A percentile compares a stretch with the other conserved stretches of the same genome.
Evolutionary conservation across 2,113 vertebrate species (phyloP).

Genomic region (Procavia capensis): DNA sequence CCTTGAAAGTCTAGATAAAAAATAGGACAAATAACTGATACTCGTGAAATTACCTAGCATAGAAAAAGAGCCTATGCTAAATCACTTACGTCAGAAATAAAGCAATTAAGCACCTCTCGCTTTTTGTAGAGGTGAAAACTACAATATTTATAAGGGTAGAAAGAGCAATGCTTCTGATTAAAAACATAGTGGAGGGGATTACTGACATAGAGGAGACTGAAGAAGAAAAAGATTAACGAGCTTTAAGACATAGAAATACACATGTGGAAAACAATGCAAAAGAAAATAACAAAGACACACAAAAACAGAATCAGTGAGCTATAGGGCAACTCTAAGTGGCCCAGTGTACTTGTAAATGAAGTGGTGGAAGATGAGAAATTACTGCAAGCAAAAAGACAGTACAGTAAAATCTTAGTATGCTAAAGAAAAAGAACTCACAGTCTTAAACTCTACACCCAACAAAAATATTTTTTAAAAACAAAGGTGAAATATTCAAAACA

Average conservation of each 20-base stretch:
- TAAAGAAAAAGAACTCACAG: background rate
- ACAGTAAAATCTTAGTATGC: background rate
- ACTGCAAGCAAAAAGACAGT: background rate
- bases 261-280: background rate
- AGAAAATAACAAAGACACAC: background rate
- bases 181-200: background rate
- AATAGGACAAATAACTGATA: background rate
- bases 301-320: background rate
- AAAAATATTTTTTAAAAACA: slow-evolving; percentile 1
- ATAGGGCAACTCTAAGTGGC: background rate
- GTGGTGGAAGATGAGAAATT: background rate
- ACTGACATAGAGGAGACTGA: background rate
- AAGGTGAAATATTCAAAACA: background rate
- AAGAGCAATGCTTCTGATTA: background rate
- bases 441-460: background rate
- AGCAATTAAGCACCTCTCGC: background rate
- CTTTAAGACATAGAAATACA: background rate
- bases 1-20: background rate
- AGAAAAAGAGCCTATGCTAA: background rate
- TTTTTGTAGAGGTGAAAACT: background rate
- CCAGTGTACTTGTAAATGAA: background rate
- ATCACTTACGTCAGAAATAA: background rate
- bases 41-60: background rate
- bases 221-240: background rate
- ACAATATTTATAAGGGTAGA: background rate